phyloP scores from a whole-genome alignment of 1,140 invertebrate genomes.

The Drosophila insularis region DNA sequence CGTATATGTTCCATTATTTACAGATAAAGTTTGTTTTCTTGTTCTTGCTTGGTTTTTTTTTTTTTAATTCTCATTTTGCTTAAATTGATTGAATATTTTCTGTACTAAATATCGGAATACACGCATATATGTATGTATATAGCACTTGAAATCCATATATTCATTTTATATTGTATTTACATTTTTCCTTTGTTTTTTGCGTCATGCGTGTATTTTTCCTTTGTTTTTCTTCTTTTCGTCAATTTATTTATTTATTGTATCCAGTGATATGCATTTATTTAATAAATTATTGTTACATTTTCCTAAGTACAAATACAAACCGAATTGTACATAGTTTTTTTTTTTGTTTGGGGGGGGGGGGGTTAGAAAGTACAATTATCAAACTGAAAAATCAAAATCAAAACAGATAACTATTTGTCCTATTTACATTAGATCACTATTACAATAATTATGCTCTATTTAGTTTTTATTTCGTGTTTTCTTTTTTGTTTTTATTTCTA shows the following conservation, averaged over 20 bases:
- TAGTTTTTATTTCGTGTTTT: background rate
- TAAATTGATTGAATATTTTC: slow-evolving; percentile 51
- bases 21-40: slow-evolving; percentile 42
- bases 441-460: background rate
- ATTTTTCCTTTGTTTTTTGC: slow-evolving; percentile 17
- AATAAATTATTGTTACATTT: slow-evolving; percentile 47
- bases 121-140: slow-evolving; percentile 25
- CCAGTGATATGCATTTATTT: slow-evolving; percentile 75
- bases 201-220: background rate
- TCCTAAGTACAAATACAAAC: slow-evolving; percentile 11
- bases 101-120: slow-evolving; percentile 30
- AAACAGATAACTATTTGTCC: background rate
- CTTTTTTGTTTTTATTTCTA: background rate
- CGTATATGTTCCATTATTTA: slow-evolving; percentile 60
- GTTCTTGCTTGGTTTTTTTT: slow-evolving; percentile 18
- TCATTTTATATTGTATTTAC: slow-evolving; percentile 9
- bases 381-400: background rate
- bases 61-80: slow-evolving; percentile 23
- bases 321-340: slow-evolving; percentile 1
- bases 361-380: background rate
- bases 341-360: background rate
- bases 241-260: slow-evolving; percentile 55
- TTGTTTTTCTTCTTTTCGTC: background rate
- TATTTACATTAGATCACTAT: background rate
- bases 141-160: slow-evolving; percentile 17